Conservation (phyloP, 2,113 vertebrate genomes). For the Laterallus jamaicensis region DNA sequence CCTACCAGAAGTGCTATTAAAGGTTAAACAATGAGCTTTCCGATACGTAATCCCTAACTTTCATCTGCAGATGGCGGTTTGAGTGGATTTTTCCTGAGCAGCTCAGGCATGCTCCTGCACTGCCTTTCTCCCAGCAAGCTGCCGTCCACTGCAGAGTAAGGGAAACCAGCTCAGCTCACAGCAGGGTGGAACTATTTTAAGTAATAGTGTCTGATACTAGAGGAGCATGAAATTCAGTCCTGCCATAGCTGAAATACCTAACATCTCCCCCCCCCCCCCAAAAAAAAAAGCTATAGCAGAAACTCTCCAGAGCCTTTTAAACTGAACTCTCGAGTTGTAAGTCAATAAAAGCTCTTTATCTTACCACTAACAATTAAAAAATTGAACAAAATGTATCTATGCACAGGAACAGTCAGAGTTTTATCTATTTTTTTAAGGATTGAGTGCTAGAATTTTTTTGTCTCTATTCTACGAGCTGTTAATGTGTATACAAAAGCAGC, state of each 20-base stretch:
- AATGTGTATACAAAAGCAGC: neutral
- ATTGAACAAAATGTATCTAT: neutral
- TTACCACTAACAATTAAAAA: neutral
- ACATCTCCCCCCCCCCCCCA: neutral
- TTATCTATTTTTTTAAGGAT: neutral
- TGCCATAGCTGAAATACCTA: conserved; percentile 63
- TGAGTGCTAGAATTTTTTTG: neutral
- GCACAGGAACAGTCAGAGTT: neutral
- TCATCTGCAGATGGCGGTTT: neutral
- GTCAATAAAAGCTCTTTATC: neutral
- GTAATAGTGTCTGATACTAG: conserved; percentile 40
- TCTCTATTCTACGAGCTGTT: neutral
- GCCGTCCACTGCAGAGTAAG: neutral
- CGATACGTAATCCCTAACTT: neutral
- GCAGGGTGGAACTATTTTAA: conserved; percentile 59
- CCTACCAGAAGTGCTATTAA: neutral
- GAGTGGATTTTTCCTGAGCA: neutral
- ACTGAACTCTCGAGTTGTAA: neutral
- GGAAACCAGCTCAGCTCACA: neutral
- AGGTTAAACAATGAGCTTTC: neutral
- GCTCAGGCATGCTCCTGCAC: neutral
- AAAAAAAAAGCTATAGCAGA: neutral
- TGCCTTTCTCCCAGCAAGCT: neutral
- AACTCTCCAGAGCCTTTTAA: neutral
- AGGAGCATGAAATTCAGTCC: conserved; percentile 63